Base-by-base conservation (phyloP, 2,797 vertebrate species). In the Eleutherodactylus coqui region DNA sequence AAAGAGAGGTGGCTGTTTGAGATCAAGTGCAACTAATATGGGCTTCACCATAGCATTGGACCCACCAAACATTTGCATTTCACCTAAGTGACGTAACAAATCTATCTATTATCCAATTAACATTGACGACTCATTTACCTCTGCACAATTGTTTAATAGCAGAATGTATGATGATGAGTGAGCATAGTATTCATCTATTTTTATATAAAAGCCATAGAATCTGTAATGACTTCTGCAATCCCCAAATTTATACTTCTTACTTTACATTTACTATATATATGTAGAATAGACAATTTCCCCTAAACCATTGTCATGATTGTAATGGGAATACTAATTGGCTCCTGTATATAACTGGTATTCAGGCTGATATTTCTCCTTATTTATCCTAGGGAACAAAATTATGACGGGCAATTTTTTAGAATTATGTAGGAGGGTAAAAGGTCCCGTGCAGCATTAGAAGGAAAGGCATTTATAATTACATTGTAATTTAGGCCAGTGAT, bases 401-500 rank as follows among this genome's bases (percentile, higher is more conserved):
- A 94, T 93, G 94, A 95, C 93, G 94, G 94, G 94, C 95, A 96
- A 96, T 98, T 96, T 96, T 97, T 97, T 97, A 95, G 96, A 97
- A 97, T 98, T 97, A 98, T 97, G 96, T 95, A 95, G 94, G 94
- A 96, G 96, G 96, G 95, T 93, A 93, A 95, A 95, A 94, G 96
- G 96, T 97, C 96, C 96, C 94, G 94, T 94, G 95, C 96, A 97
- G 96, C 96, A 98, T 98, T 97, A 96, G 95, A 95, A 95, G 95
- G 95, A 96, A 96, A 97, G 95, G 96, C 96, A 94, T 94, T 94
- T 96, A 96, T 98, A 98, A 98, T 99, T 97, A 98, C 98, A 98
- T 97, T 97, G 97, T 97, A 97, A 98, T 98, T 97, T 97, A 96
- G 96, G 95, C 94, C 95, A 91, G 94, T 96, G 95, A 96, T 97